These are phyloP conservation scores for Sula dactylatra DNA, from an alignment of 2,113 vertebrate species.

Conservation along the genomic window DNA sequence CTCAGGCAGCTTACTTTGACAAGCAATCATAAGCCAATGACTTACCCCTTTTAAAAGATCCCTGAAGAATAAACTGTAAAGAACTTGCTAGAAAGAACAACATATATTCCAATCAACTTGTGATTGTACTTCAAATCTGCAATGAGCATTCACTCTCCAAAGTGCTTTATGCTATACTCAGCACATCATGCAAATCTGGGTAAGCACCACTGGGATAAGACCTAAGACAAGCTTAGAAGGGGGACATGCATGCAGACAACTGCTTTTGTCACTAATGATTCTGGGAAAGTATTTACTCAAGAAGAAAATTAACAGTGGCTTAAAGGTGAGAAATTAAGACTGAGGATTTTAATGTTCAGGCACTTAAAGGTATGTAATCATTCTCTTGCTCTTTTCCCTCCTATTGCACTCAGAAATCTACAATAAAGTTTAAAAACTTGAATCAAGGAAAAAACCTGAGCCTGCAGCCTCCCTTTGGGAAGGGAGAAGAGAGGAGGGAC, in stretches of 20 bases:
- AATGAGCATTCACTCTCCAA: not conserved
- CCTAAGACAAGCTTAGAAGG: not conserved
- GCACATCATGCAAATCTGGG: not conserved
- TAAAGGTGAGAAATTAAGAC: slow-evolving; percentile 8
- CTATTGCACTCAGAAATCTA: not conserved
- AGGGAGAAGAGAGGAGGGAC: not conserved
- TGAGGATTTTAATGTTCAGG: not conserved
- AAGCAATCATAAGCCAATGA: not conserved
- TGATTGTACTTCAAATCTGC: not conserved
- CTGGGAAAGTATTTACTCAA: not conserved
- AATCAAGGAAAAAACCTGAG: slow-evolving; percentile 5
- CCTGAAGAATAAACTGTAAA: not conserved
- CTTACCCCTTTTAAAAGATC: not conserved
- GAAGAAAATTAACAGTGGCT: not conserved
- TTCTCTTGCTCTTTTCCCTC: not conserved
- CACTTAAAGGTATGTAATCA: not conserved
- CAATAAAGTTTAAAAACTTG: not conserved
- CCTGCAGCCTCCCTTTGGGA: not conserved
- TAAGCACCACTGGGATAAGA: not conserved
- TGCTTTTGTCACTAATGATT: not conserved
- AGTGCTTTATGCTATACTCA: not conserved
- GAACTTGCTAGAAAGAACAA: not conserved
- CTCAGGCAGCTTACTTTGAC: not conserved
- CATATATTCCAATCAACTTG: not conserved
- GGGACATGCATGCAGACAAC: not conserved